Evolutionary conservation across 2,797 vertebrate genomes (phyloP).

Genomic region (Sternotherus odoratus): DNA sequence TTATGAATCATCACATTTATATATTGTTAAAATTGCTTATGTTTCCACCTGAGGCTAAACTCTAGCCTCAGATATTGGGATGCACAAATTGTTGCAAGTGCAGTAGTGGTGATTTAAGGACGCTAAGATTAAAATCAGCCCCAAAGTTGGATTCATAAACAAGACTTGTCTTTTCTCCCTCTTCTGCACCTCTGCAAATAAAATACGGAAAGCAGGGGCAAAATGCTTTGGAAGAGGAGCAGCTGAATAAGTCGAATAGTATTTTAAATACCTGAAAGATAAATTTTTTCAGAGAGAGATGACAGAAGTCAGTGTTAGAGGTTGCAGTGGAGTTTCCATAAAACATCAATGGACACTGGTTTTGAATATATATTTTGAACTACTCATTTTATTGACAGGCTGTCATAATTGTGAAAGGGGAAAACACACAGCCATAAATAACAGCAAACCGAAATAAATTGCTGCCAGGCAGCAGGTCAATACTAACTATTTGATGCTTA

Average conservation of each 20-base stretch:
- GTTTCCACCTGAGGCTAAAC: background rate
- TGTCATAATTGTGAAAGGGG: constrained; percentile 22
- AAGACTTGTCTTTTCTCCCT: background rate
- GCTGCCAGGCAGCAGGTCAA: constrained; percentile 25
- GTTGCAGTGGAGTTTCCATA: constrained; percentile 20
- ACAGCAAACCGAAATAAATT: constrained; percentile 54
- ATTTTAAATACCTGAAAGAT: background rate
- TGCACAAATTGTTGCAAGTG: background rate
- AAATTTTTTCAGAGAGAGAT: background rate
- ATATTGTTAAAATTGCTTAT: background rate
- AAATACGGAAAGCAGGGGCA: background rate
- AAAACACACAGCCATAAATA: constrained; percentile 30
- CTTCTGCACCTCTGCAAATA: background rate
- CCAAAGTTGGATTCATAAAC: background rate
- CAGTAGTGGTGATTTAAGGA: background rate
- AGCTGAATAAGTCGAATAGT: background rate
- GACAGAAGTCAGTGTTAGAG: constrained; percentile 18
- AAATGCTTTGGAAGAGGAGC: background rate
- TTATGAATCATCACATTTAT: background rate
- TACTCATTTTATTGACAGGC: constrained; percentile 36
- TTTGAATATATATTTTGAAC: constrained; percentile 33
- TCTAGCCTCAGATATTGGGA: background rate
- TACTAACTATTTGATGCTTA: background rate
- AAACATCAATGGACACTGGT: constrained; percentile 9
- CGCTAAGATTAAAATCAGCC: background rate